Base-by-base conservation (phyloP, 2,113 vertebrate genomes). In the Indicator indicator region DNA sequence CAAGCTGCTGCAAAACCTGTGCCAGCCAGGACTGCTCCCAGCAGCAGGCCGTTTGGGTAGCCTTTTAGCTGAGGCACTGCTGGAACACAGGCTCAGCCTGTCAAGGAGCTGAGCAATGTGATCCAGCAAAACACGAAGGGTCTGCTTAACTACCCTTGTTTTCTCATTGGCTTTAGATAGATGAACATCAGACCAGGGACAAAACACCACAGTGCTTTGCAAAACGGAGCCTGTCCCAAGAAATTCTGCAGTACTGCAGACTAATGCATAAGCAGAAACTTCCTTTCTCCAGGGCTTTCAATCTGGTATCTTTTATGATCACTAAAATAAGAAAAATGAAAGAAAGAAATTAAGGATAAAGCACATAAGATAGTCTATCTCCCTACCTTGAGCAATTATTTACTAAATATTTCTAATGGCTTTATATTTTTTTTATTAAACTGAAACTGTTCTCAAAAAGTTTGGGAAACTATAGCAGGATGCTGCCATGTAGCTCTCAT, bases 21-120 rank as follows among this genome's bases (percentile, higher is more conserved):
- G 33, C 20, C 71, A 69, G 40, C 15, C 71, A 73, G 63, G 44
- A 26, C 30, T n/a, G 54, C 17, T 62, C 12, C 33, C 12, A 20
- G 75, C 56, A 70, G 65, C 11, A 58, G 46, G 44, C 50, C 27
- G 4, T 27, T 14, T 1, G 14, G 65, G 62, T 16, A 64, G 36
- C 40, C 27, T 70, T 44, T 30, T 1, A 62, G 42, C 54, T 28
- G 54, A 70, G 72, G 13, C 0, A 11, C 65, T 74, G 26, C 20
- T 26, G 30, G 56, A 27, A 10, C 28, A 72, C 27, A 52, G 28
- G 16, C 44, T 80, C 67, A 75, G 56, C 74, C 46, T 24, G 11
- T 3, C 20, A 32, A 30, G 54, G 20, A 50, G 28, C 65, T 12
- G 23, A 90, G 64, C 40, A 67, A 26, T 0, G 0, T 0, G 16